A percentile compares a stretch with the other conserved stretches of the same genome.
phyloP scores from a whole-genome alignment of 2,113 vertebrate genomes.

The Nyctibius bracteatus region DNA sequence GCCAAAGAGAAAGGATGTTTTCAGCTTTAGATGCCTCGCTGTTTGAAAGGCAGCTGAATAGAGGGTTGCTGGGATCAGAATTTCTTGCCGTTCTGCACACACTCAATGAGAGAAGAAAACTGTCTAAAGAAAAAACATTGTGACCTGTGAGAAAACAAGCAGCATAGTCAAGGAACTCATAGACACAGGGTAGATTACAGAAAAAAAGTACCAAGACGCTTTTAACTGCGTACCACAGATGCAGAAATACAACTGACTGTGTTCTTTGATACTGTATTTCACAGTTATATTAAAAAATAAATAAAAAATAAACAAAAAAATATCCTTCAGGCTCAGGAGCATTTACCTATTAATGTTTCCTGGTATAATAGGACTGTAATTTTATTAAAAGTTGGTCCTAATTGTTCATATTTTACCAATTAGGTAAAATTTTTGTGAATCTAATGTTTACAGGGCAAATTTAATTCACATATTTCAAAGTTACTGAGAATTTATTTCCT shows the following conservation, averaged over 20 bases:
- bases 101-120: background rate
- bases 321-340: background rate
- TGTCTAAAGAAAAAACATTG: background rate
- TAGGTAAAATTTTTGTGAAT: background rate
- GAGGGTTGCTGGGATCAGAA: background rate
- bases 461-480: background rate
- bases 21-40: background rate
- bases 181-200: background rate
- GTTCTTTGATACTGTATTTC: background rate
- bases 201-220: background rate
- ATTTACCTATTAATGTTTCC: background rate
- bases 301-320: background rate
- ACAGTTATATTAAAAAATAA: background rate
- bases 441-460: background rate
- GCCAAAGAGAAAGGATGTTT: background rate
- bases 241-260: background rate
- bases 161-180: background rate
- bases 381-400: background rate
- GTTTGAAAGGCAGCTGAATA: background rate
- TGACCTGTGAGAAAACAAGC: background rate
- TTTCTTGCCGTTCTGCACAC: background rate
- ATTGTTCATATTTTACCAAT: background rate
- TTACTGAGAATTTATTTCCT: background rate
- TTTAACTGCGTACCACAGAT: background rate
- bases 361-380: background rate